Conservation (phyloP, 2,888 invertebrate genomes). For the Branchipolynoe longqiensis region DNA sequence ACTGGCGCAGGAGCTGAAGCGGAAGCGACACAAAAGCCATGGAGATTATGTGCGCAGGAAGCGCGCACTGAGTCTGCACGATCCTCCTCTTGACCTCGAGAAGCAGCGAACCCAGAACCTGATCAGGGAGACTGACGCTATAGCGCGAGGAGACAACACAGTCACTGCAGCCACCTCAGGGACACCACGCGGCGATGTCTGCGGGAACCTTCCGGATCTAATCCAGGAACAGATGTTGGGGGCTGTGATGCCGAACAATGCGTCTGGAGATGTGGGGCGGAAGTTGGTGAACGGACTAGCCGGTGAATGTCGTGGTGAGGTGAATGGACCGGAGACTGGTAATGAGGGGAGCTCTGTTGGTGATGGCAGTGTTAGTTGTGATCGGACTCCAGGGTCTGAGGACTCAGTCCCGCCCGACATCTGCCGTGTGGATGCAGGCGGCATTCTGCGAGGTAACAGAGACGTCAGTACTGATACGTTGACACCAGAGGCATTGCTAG, state of each 20-base stretch:
- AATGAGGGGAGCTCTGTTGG: not conserved
- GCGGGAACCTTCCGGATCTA: slow-evolving; percentile 1
- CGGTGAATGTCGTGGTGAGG: not conserved
- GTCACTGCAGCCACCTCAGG: not conserved
- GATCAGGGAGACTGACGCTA: not conserved
- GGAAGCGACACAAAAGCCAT: slow-evolving; percentile 80
- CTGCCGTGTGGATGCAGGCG: not conserved
- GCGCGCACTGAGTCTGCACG: slow-evolving; percentile 35
- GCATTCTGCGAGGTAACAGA: not conserved
- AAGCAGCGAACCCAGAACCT: slow-evolving; percentile 10
- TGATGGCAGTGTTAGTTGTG: not conserved
- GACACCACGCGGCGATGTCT: not conserved
- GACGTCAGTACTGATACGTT: slow-evolving; percentile 43
- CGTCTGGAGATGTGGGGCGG: not conserved
- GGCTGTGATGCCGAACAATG: not conserved
- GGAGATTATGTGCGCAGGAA: slow-evolving; percentile 32
- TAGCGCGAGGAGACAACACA: slow-evolving; percentile 15
- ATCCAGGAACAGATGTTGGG: slow-evolving; percentile 32
- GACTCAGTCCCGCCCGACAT: slow-evolving; percentile 46
- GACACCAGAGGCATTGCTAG: slow-evolving; percentile 32
- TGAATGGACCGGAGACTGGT: not conserved
- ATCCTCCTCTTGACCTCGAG: not conserved
- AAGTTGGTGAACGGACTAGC: not conserved
- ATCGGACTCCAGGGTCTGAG: slow-evolving; percentile 22
- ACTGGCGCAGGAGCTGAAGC: slow-evolving; percentile 65